phyloP scores from a whole-genome alignment of 2,888 invertebrate species.

The Masnerella sp. region DNA sequence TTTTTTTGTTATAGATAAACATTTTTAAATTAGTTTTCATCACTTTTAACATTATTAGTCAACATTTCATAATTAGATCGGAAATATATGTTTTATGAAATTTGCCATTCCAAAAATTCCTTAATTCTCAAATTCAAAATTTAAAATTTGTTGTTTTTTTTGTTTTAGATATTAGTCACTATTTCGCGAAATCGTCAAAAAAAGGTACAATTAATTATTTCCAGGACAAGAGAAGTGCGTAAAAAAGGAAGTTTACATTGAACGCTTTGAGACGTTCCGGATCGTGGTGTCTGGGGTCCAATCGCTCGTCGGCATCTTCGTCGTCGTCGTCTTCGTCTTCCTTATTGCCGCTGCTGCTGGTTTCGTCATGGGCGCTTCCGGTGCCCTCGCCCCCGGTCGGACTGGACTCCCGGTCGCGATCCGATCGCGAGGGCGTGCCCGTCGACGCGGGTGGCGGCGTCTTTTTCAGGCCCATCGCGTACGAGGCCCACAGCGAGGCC shows the following conservation, averaged over 20 bases:
- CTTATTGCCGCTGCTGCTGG: constrained; percentile 91
- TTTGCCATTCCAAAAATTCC: no score
- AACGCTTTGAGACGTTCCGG: constrained; percentile 97
- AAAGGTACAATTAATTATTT: no score
- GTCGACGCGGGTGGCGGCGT: constrained; percentile 74
- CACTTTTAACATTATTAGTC: no score
- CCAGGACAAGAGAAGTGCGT: no score
- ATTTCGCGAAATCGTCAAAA: no score
- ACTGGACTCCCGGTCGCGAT: constrained; percentile 83
- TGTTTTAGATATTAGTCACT: no score
- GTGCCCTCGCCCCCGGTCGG: constrained; percentile 81
- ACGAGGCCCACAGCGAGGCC: constrained; percentile 92
- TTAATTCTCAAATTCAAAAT: no score
- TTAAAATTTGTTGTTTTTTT: no score
- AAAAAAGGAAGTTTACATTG: constrained; percentile 88
- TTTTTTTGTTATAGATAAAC: no score
- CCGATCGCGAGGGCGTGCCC: constrained; percentile 75
- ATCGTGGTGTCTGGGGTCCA: constrained; percentile 92
- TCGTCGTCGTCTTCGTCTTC: constrained; percentile 92
- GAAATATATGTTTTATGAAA: no score
- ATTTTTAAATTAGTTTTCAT: no score
- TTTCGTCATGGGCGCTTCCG: constrained; percentile 89
- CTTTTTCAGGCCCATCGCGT: constrained; percentile 86
- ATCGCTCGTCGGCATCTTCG: constrained; percentile 94
- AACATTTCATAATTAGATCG: no score